A percentile compares a stretch with the other conserved stretches of the same genome.
These are phyloP conservation scores for Anguilla anguilla DNA, from an alignment of 2,797 vertebrate species.

Conservation along the genomic window DNA sequence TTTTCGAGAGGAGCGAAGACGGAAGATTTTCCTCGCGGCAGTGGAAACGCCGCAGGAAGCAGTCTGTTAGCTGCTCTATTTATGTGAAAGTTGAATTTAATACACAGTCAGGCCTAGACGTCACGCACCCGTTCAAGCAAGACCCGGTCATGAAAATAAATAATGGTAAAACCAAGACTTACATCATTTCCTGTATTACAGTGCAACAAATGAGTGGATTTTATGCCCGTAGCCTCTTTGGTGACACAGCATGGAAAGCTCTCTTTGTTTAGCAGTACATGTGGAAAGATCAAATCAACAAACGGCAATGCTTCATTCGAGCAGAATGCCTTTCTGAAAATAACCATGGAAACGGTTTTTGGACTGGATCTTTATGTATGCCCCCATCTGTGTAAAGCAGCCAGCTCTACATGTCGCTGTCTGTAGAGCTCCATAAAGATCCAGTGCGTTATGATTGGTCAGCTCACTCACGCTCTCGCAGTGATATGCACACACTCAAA, in stretches of 20 bases:
- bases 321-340: not conserved
- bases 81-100: not conserved
- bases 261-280: not conserved
- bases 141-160: not conserved
- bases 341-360: slow-evolving; percentile 4
- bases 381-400: not conserved
- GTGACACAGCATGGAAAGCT: not conserved
- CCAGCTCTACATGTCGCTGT: not conserved
- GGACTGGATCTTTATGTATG: not conserved
- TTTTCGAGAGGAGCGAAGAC: not conserved
- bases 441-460: not conserved
- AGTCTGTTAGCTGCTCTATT: not conserved
- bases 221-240: not conserved
- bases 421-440: not conserved
- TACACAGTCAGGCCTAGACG: not conserved
- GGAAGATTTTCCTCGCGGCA: not conserved
- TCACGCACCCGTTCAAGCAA: not conserved
- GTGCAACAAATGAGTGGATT: not conserved
- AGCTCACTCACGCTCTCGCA: not conserved
- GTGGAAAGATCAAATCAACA: not conserved
- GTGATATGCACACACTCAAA: not conserved
- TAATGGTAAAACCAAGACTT: not conserved
- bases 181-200: not conserved
- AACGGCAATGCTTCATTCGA: not conserved
- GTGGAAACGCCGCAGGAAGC: not conserved